phyloP scores from a whole-genome alignment of 2,797 vertebrate species.

The Onychomys arenicola region DNA sequence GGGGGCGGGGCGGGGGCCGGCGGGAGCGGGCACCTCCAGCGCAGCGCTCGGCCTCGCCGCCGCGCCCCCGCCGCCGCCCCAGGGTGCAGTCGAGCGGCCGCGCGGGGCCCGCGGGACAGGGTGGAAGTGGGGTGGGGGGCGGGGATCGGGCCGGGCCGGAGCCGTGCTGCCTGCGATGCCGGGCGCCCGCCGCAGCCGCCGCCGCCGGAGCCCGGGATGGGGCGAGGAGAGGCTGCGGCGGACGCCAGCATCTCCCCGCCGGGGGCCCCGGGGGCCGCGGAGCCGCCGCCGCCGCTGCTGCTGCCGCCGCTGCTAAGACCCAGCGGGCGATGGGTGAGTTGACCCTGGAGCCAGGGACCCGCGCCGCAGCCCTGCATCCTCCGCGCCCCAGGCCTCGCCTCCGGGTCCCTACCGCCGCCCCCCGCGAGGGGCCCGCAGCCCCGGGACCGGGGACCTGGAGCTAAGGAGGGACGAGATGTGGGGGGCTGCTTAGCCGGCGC shows the following conservation, averaged over 20 bases:
- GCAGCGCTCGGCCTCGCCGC: constrained; percentile 59
- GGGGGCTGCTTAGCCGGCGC: neutral
- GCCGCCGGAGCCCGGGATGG: constrained; percentile 84
- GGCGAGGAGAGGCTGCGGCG: constrained; percentile 85
- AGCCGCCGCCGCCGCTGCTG: constrained; percentile 83
- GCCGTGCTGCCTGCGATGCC: constrained; percentile 82
- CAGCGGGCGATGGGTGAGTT: constrained; percentile 86
- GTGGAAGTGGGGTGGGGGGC: constrained; percentile 75
- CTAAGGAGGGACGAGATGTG: neutral
- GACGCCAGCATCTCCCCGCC: constrained; percentile 86
- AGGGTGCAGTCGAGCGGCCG: constrained; percentile 68
- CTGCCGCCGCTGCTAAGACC: constrained; percentile 82
- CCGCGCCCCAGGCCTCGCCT: neutral
- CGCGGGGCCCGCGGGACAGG: constrained; percentile 62
- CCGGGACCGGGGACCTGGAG: neutral
- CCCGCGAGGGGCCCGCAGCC: neutral
- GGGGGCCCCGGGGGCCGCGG: constrained; percentile 86
- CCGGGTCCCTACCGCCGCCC: neutral
- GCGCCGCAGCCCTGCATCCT: neutral
- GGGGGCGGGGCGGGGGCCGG: constrained; percentile 66
- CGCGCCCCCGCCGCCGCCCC: constrained; percentile 53
- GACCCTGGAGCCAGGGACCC: constrained; percentile 1
- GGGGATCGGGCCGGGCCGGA: constrained; percentile 75
- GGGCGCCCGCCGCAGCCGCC: constrained; percentile 82
- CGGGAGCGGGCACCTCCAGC: constrained; percentile 62